Evolutionary conservation across 2,888 invertebrate species (phyloP).

Genomic region (Synanthedon andrenaeformis): DNA sequence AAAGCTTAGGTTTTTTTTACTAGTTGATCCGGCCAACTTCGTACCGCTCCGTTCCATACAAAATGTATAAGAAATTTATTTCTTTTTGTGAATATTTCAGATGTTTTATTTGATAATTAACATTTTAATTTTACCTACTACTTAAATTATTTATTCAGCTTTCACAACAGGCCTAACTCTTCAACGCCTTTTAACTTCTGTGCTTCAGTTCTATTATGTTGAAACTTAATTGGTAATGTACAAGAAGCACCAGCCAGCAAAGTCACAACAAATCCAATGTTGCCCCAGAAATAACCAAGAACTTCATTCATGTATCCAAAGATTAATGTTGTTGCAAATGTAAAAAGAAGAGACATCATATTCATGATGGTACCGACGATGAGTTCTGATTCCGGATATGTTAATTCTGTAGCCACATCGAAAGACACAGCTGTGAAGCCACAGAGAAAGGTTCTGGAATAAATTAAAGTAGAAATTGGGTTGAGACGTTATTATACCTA

Average conservation of each 20-base stretch:
- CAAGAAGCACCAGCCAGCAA: conserved; percentile 21
- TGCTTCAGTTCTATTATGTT: conserved; percentile 9
- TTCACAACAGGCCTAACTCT: background rate
- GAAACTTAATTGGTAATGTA: conserved; percentile 10
- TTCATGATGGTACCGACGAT: conserved; percentile 73
- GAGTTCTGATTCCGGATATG: conserved; percentile 79
- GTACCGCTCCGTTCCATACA: no score
- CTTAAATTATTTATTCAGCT: no score
- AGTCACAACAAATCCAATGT: conserved; percentile 23
- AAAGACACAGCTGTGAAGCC: conserved; percentile 80
- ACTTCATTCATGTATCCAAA: conserved; percentile 25
- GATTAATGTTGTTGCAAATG: conserved; percentile 26
- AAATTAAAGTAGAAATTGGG: background rate
- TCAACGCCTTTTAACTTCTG: conserved; percentile 6
- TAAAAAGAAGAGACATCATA: conserved; percentile 24
- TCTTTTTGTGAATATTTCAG: no score
- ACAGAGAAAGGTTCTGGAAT: conserved; percentile 77
- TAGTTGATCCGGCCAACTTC: no score
- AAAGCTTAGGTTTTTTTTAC: no score
- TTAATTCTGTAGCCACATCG: conserved; percentile 80
- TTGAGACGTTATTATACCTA: background rate
- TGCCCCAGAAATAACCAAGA: conserved; percentile 32
- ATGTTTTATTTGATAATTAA: no score
- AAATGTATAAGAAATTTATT: no score
- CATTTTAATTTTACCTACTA: no score